Base-by-base conservation (phyloP, 2,113 vertebrate species). In the Arenaria interpres region DNA sequence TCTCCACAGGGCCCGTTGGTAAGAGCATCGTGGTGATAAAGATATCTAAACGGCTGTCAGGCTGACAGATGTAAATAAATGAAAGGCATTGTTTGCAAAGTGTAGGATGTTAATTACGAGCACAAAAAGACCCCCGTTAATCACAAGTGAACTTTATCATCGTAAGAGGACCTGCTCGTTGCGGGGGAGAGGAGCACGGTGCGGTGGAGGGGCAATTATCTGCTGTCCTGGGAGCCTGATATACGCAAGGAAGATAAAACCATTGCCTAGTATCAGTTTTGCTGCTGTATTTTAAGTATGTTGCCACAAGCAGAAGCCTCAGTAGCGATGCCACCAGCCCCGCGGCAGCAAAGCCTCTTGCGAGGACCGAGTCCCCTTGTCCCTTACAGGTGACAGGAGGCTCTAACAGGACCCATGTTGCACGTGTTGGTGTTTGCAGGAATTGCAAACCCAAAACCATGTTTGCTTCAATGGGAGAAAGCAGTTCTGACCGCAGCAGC, bases 211-310 rank as follows among this genome's bases (percentile, higher is more conserved):
- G 28, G 24, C 32, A 4, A 5, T 21, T 37, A 10, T 48, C 25
- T 67, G 33, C 37, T 81, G 15, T 10, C 21, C 45, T 21, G 7
- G 57, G 11, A 33, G n/a, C 30, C 19, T 25, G 2, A 10, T 2
- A 0, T 3, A 3, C 0, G 10, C 0, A 5, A 37, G 68, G n/a
- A 37, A 41, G 56, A 14, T 20, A 5, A 85, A 80, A 9, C 32
- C 10, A 0, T 7, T 17, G 30, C 5, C 32, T 30, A 2, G 32
- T n/a, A 1, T 37, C 4, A 2, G 6, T 15, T 75, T 28, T 37
- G 20, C 50, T 63, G 48, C 10, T 37, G 16, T 21, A 2, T 27
- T 63, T 54, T 27, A 9, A 30, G 32, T 50, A 30, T 3, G 14
- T 13, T 6, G 8, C 22, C n/a, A 2, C 63, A 5, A 2, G 5